Evolutionary conservation across 2,113 vertebrate genomes (phyloP).

Genomic region (Varanus komodoensis): DNA sequence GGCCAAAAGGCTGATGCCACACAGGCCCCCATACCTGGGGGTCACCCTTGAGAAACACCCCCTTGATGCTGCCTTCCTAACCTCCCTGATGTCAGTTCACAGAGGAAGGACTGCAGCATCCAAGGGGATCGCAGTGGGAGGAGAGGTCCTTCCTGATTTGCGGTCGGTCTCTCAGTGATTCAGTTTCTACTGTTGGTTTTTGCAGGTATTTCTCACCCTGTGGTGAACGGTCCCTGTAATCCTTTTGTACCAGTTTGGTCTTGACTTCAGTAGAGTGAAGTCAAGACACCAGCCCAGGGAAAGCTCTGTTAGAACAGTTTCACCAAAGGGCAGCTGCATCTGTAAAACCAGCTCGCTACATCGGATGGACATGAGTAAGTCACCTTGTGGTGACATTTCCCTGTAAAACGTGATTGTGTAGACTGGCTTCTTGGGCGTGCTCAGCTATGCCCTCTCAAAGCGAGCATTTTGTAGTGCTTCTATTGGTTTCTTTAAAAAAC

Average conservation of each 20-base stretch:
- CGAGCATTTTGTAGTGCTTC: slow-evolving; percentile 66
- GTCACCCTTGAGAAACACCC: too few species aligned
- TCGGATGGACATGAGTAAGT: background rate
- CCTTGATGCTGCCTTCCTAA: too few species aligned
- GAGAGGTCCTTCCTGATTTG: too few species aligned
- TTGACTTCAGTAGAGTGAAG: background rate
- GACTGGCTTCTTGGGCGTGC: background rate
- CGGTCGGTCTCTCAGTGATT: background rate
- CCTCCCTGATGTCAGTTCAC: too few species aligned
- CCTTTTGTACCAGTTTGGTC: background rate
- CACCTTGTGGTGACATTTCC: background rate
- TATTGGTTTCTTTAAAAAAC: slow-evolving; percentile 56
- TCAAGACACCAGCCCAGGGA: background rate
- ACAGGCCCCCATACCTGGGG: too few species aligned
- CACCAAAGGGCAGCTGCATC: background rate
- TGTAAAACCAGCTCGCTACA: background rate
- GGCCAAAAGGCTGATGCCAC: too few species aligned
- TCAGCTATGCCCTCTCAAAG: background rate
- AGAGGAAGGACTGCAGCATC: too few species aligned
- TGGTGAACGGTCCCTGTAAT: background rate
- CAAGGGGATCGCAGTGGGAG: too few species aligned
- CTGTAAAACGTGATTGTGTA: background rate
- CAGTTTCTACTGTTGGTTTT: background rate
- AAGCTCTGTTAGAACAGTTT: background rate
- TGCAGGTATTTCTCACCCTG: background rate